Evolutionary conservation across 2,113 vertebrate genomes (phyloP), one percentile per base, ranked within the genome.

Genomic region (Serilophus lunatus): DNA sequence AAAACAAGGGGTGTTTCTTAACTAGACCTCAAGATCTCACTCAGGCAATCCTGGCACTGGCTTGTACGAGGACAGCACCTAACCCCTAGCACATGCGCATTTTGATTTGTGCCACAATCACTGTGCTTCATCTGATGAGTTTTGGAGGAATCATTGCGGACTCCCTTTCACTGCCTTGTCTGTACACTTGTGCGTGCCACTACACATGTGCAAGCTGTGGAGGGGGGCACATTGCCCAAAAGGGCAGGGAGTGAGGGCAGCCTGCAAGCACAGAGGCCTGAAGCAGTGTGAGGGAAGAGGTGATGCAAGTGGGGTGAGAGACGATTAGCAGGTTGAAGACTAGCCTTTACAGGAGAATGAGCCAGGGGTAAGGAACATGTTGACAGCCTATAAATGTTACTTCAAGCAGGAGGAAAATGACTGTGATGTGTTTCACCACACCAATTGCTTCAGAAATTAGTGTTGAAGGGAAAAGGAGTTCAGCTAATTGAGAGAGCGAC

Each of bases 151-250:
- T 50, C 31, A 28, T 5, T 23, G 17, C 3, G 0, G 19, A 7
- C n/a, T 12, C 45, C 23, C 51, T 83, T 72, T 38, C 6, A 19
- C 4, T 72, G 14, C 28, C 63, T 75, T 60, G 50, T 47, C 61
- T 4, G 66, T 51, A 54, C 18, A 13, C 26, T 60, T 49, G 57
- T 16, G 29, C 28, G 76, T 61, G 61, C n/a, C 61, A 15, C 40
- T 8, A 16, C 3, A 3, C 0, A 6, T 8, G 44, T 12, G 40
- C 11, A 7, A 74, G 72, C 42, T 70, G 77, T 0, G 0, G 68
- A 49, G 54, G 77, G 49, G 53, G 42, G 59, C 19, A 56, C 63
- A 0, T 1, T 26, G 59, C 12, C 0, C 33, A 11, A 2, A 17
- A n/a, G 31, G 40, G 47, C n/a, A 71, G 51, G 40, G 13, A 69